A percentile compares a stretch with the other conserved stretches of the same genome.
phyloP scores from a whole-genome alignment of 2,888 invertebrate species.

The Drosophila birchii region DNA sequence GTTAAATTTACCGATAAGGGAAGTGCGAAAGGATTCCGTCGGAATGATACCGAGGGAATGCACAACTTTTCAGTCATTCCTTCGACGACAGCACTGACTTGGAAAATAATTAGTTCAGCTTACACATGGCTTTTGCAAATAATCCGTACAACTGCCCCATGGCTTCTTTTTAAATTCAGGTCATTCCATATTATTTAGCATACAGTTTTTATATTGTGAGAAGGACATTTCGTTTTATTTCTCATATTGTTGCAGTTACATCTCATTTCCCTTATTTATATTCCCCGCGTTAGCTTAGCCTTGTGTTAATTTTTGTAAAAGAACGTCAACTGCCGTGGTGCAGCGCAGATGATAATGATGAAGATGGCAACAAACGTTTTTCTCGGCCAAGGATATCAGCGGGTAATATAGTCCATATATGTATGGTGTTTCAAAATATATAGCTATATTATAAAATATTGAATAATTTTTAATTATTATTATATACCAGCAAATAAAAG shows the following conservation, averaged over 20 bases:
- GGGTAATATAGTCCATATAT: background rate
- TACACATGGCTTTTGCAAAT: background rate
- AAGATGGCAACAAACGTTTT: conserved; percentile 54
- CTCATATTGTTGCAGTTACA: conserved; percentile 11
- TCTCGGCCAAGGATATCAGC: background rate
- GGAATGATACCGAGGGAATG: too few species aligned
- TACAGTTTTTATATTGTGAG: conserved; percentile 52
- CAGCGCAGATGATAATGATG: conserved; percentile 68
- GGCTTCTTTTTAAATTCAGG: conserved; percentile 49
- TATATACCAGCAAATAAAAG: too few species aligned
- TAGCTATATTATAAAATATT: too few species aligned
- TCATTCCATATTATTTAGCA: conserved; percentile 63
- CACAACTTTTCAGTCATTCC: background rate
- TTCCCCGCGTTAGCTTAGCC: conserved; percentile 45
- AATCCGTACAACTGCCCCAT: background rate
- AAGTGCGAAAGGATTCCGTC: too few species aligned
- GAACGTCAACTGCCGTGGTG: conserved; percentile 70
- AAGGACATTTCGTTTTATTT: conserved; percentile 47
- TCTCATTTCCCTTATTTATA: conserved; percentile 7
- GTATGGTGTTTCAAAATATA: background rate
- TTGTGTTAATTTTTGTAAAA: conserved; percentile 73
- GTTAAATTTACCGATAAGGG: too few species aligned
- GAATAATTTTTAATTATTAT: too few species aligned
- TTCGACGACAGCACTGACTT: background rate
- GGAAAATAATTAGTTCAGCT: conserved; percentile 2